phyloP scores from a whole-genome alignment of 2,888 invertebrate genomes.

The Eristalis pertinax region DNA sequence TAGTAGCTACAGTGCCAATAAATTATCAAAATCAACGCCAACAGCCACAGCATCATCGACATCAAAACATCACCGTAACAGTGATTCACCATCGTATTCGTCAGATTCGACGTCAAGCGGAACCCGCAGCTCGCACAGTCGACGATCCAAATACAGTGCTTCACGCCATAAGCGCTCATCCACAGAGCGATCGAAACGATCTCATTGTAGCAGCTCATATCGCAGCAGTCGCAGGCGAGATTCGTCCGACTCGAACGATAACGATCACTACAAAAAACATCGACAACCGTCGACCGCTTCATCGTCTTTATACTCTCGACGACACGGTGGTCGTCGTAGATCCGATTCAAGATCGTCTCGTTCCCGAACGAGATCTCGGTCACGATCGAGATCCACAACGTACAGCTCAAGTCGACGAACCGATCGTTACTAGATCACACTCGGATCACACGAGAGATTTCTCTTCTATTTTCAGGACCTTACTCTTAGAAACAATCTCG shows the following conservation, averaged over 20 bases:
- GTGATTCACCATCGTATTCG: constrained; percentile 52
- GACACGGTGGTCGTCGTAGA: constrained; percentile 48
- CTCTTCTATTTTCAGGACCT: constrained; percentile 54
- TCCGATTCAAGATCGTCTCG: constrained; percentile 64
- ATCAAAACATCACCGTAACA: constrained; percentile 36
- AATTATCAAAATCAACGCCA: constrained; percentile 34
- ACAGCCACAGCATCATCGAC: constrained; percentile 18
- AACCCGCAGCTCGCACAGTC: constrained; percentile 61
- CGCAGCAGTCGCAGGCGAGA: constrained; percentile 72
- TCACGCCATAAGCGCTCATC: constrained; percentile 41
- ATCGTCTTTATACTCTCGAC: constrained; percentile 51
- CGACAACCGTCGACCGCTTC: constrained; percentile 9
- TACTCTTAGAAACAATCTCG: constrained; percentile 38
- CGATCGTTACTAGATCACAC: constrained; percentile 50
- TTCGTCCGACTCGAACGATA: constrained; percentile 76
- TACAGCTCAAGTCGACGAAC: constrained; percentile 60
- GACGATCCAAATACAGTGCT: constrained; percentile 50
- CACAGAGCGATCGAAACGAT: constrained; percentile 54
- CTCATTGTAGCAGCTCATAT: constrained; percentile 52
- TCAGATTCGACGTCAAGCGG: constrained; percentile 48
- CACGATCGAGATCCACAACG: constrained; percentile 77
- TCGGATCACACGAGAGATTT: background rate
- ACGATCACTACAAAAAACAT: constrained; percentile 60
- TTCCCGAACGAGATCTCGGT: constrained; percentile 74
- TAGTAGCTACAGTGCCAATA: constrained; percentile 34